Conservation (phyloP, 2,797 vertebrate species). For the Hypotaenidia philippensis region DNA sequence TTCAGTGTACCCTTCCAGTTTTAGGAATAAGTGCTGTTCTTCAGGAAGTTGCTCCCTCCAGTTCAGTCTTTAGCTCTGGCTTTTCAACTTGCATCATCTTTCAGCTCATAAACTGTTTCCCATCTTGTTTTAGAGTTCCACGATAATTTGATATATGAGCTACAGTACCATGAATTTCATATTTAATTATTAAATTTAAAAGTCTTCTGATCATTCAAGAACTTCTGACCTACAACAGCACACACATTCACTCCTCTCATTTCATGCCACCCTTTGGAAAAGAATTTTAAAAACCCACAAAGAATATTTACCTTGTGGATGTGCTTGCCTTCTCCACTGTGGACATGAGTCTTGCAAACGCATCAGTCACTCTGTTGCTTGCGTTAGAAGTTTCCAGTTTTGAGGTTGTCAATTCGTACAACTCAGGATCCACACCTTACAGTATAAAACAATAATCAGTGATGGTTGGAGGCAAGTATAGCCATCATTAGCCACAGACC, state of each 20-base stretch:
- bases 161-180: background rate
- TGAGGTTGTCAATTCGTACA: constrained; percentile 91
- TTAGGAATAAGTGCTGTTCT: background rate
- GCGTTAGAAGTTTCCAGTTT: constrained; percentile 84
- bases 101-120: background rate
- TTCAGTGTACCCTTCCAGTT: background rate
- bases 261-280: background rate
- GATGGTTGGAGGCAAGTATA: constrained; percentile 41
- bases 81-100: background rate
- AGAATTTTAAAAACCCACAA: background rate
- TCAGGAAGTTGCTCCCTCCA: background rate
- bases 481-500: constrained; percentile 48
- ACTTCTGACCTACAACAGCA: background rate
- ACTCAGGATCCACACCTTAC: constrained; percentile 92
- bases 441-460: constrained; percentile 83
- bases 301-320: constrained; percentile 83
- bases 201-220: background rate
- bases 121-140: background rate
- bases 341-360: constrained; percentile 90
- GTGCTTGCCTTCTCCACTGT: constrained; percentile 88
- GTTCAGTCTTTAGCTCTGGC: background rate
- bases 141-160: background rate
- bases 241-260: background rate
- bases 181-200: background rate
- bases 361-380: constrained; percentile 84